These are phyloP conservation scores for Lepidochitona cinerea DNA, from an alignment of 2,888 invertebrate species.

Conservation along the genomic window DNA sequence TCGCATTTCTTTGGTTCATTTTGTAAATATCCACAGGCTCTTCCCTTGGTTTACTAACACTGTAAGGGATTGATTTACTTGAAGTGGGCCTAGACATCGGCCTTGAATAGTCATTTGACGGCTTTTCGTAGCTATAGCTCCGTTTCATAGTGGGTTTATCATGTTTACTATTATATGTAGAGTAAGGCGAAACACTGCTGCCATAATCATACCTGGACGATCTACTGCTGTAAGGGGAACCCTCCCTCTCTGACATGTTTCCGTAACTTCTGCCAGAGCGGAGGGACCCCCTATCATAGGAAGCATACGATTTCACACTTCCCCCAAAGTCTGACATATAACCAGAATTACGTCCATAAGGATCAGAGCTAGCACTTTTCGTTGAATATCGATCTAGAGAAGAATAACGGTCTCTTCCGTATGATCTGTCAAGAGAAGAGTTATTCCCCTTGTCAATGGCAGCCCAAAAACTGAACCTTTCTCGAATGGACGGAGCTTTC, in stretches of 20 bases:
- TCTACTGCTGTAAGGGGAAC: slow-evolving; percentile 52
- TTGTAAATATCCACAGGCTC: not conserved
- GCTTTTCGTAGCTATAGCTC: slow-evolving; percentile 33
- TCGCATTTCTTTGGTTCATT: not conserved
- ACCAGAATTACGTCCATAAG: slow-evolving; percentile 43
- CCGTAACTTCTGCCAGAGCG: slow-evolving; percentile 53
- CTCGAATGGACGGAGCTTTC: not conserved
- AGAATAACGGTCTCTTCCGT: slow-evolving; percentile 27
- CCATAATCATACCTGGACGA: slow-evolving; percentile 58
- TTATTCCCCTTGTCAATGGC: slow-evolving; percentile 35
- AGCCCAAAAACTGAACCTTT: slow-evolving; percentile 29
- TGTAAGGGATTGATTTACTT: not conserved
- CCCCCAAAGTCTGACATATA: slow-evolving; percentile 64
- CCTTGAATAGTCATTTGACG: not conserved
- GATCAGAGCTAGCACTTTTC: slow-evolving; percentile 2
- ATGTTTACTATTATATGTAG: slow-evolving; percentile 52
- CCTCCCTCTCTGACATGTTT: slow-evolving; percentile 44
- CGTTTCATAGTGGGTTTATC: slow-evolving; percentile 46
- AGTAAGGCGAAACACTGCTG: slow-evolving; percentile 55
- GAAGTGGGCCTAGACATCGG: not conserved
- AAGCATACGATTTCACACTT: slow-evolving; percentile 50
- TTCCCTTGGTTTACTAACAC: not conserved
- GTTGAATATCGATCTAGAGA: slow-evolving; percentile 43
- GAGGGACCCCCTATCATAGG: slow-evolving; percentile 56
- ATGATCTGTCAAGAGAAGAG: slow-evolving; percentile 26